Base-by-base conservation (phyloP, 2,113 vertebrate species). In the Diphyllodes magnificus region DNA sequence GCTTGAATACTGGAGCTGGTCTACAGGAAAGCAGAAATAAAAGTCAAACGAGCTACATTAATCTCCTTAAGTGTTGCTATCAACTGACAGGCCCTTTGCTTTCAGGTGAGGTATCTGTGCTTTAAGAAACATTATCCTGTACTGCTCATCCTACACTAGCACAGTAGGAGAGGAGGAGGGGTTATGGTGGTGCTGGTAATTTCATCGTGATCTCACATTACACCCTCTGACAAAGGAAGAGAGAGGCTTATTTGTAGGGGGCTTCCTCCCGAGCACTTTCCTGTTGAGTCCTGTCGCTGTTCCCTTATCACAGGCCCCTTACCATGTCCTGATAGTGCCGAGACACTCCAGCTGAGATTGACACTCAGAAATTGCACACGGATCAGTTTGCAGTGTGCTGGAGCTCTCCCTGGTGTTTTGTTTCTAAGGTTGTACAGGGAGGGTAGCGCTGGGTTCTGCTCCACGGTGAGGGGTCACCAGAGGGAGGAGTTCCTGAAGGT, bases 321-420 rank as follows among this genome's bases (percentile, higher is more conserved):
- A 0, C 16, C 24, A 7, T 15, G 47, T 77, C 37, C 40, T 51
- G 30, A 7, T 20, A 4, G 44, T 31, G 51, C 56, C 18, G 15
- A 31, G 44, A 11, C 42, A 12, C 22, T n/a, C 30, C 73, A 53
- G 37, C 24, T 53, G 53, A 61, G 37, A 5, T 14, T 11, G 7
- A 8, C 3, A 6, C 19, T 11, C 9, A 3, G 22, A 25, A 47
- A 49, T 1, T 11, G n/a, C 25, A 10, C 19, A 11, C 5, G 5
- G 28, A 2, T 42, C 30, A 23, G 8, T 47, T 39, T n/a, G 21
- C 37, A 40, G 23, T 9, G 30, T 2, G 37, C 16, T 17, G 31
- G 10, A 40, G 64, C 28, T 30, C 23, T 69, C 19, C 13, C n/a
- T 13, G 40, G 4, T 3, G 31, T 22, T 68, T 18, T 39, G 44